These are phyloP conservation scores for Ditula angustiorana DNA, from an alignment of 2,888 invertebrate species.

Conservation along the genomic window DNA sequence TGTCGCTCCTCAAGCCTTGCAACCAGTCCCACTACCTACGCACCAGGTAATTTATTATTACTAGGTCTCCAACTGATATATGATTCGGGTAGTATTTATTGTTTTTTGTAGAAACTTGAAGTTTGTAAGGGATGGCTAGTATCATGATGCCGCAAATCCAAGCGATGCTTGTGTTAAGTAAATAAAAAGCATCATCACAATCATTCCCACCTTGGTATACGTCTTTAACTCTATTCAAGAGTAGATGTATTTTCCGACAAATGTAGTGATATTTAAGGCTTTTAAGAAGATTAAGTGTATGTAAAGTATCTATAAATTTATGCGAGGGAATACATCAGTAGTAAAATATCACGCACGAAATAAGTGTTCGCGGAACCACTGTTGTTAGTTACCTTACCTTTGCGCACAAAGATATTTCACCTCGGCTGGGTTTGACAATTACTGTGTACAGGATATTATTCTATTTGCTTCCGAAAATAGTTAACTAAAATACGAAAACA, in stretches of 20 bases:
- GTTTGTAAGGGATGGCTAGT: too few species aligned
- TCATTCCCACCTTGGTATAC: slow-evolving; percentile 4
- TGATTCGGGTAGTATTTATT: background rate
- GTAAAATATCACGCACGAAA: slow-evolving; percentile 3
- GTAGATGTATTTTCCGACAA: slow-evolving; percentile 7
- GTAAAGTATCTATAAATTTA: slow-evolving; percentile 19
- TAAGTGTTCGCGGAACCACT: slow-evolving; percentile 11
- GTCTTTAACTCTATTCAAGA: slow-evolving; percentile 10
- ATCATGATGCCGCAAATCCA: background rate
- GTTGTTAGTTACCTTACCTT: background rate
- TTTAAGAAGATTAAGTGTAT: slow-evolving; percentile 19
- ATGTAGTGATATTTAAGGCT: slow-evolving; percentile 21
- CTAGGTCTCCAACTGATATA: slow-evolving; percentile 50
- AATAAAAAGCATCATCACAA: background rate
- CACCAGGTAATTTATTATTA: slow-evolving; percentile 84
- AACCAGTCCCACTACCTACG: slow-evolving; percentile 67
- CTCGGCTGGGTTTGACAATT: background rate
- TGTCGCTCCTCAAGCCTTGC: slow-evolving; percentile 66
- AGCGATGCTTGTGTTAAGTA: background rate
- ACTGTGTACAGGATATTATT: too few species aligned
- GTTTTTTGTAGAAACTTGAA: too few species aligned
- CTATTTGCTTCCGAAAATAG: too few species aligned
- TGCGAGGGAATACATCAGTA: slow-evolving; percentile 33
- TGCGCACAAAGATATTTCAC: background rate
- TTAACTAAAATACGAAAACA: too few species aligned